Evolutionary conservation across 2,113 vertebrate species (phyloP).

Genomic region (Argyrosomus japonicus): DNA sequence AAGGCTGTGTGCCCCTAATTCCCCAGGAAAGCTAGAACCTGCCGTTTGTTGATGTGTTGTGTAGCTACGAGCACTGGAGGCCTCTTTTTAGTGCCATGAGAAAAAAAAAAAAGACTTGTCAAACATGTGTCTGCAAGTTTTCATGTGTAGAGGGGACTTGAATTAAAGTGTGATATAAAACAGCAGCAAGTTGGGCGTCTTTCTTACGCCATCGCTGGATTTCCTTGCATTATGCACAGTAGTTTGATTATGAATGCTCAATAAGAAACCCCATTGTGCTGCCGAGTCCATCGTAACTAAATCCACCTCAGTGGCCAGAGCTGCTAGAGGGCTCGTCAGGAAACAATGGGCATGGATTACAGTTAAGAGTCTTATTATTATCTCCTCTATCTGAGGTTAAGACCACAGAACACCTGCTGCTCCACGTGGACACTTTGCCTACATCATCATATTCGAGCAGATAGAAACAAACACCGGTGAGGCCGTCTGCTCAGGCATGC

Average conservation of each 20-base stretch:
- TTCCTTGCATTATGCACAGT: not conserved
- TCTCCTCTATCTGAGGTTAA: slow-evolving; percentile 70
- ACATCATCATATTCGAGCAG: slow-evolving; percentile 64
- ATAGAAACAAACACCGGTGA: not conserved
- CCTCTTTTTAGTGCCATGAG: not conserved
- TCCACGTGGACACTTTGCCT: slow-evolving; percentile 55
- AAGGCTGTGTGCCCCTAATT: slow-evolving; percentile 52
- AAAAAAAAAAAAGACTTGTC: not conserved
- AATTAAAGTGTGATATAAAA: not conserved
- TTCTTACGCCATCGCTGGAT: not conserved
- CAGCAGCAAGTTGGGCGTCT: not conserved
- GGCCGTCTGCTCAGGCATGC: not conserved
- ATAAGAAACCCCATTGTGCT: slow-evolving; percentile 37
- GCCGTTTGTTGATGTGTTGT: slow-evolving; percentile 52
- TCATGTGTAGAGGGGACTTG: not conserved
- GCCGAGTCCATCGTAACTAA: slow-evolving; percentile 51
- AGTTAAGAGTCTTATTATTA: slow-evolving; percentile 76
- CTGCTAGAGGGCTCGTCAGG: slow-evolving; percentile 29
- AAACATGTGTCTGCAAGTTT: slow-evolving; percentile 14
- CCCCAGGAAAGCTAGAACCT: slow-evolving; percentile 49
- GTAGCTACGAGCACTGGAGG: slow-evolving; percentile 31
- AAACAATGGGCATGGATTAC: slow-evolving; percentile 72
- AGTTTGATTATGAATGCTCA: slow-evolving; percentile 23
- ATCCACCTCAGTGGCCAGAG: slow-evolving; percentile 31
- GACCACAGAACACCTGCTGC: slow-evolving; percentile 66